Conservation (phyloP, 1,140 invertebrate genomes). For the Drosophila sulfurigaster region DNA sequence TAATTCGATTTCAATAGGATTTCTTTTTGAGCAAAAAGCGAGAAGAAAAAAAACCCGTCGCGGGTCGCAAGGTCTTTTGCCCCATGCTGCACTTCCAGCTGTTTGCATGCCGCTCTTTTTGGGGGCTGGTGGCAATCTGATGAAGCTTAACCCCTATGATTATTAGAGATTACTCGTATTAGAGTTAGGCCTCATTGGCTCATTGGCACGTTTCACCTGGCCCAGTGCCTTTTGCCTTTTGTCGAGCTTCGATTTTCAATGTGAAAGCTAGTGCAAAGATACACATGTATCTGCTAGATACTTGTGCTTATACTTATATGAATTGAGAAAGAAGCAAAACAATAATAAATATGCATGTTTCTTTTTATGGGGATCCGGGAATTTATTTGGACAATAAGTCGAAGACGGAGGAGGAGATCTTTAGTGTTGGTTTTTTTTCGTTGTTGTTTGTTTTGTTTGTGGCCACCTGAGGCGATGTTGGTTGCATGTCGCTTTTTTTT, state of each 20-base stretch:
- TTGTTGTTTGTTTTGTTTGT: background rate
- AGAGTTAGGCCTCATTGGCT: slow-evolving; percentile 13
- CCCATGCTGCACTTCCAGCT: slow-evolving; percentile 20
- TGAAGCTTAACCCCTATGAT: slow-evolving; percentile 58
- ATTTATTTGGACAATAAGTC: slow-evolving; percentile 21
- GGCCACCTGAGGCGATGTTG: slow-evolving; percentile 70
- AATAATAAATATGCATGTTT: slow-evolving; percentile 28
- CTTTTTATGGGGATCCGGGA: slow-evolving; percentile 15
- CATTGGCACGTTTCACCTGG: slow-evolving; percentile 48
- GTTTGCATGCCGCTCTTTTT: slow-evolving; percentile 26
- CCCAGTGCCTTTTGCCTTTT: slow-evolving; percentile 61
- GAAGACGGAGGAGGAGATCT: slow-evolving; percentile 31
- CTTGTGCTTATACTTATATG: slow-evolving; percentile 40
- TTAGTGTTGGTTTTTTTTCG: slow-evolving; percentile 7
- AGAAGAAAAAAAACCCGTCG: too few relatives aligned
- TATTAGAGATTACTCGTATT: slow-evolving; percentile 50
- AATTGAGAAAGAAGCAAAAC: slow-evolving; percentile 25
- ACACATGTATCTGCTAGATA: slow-evolving; percentile 54
- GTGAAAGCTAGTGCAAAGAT: slow-evolving; percentile 65
- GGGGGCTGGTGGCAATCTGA: slow-evolving; percentile 25
- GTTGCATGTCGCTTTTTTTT: slow-evolving; percentile 73
- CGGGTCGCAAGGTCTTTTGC: background rate
- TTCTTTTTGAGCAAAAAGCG: slow-evolving; percentile 7
- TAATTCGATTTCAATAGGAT: slow-evolving; percentile 17
- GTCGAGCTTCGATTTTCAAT: slow-evolving; percentile 29